These are phyloP conservation scores for Geodia barretti DNA, from an alignment of 37 sponge, comb jelly and placozoan genomes.

Conservation along the genomic window DNA sequence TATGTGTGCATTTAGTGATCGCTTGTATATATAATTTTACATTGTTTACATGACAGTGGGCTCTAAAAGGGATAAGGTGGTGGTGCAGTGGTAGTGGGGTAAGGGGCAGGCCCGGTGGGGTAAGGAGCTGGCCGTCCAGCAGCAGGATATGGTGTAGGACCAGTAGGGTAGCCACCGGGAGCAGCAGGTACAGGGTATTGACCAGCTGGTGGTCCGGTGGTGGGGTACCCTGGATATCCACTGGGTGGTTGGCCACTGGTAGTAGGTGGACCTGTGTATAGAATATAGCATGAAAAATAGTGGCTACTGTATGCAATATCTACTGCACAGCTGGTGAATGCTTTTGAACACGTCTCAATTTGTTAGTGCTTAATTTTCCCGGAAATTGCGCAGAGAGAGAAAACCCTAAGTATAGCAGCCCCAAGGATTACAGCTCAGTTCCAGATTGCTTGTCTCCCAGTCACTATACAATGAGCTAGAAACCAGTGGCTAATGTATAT, in stretches of 20 bases:
- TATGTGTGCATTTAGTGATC: neutral
- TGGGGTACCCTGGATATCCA: neutral
- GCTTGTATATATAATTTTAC: too few relatives aligned
- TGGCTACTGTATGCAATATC: too few relatives aligned
- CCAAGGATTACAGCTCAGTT: too few relatives aligned
- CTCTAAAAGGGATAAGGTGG: constrained; percentile 16
- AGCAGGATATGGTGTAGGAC: neutral
- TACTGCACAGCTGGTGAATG: too few relatives aligned
- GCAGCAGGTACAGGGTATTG: too few relatives aligned
- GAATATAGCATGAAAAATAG: too few relatives aligned
- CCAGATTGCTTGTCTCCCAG: too few relatives aligned
- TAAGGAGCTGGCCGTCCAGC: neutral
- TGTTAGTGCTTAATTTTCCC: too few relatives aligned
- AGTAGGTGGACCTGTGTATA: neutral
- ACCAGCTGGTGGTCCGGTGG: neutral
- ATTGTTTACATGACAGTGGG: neutral
- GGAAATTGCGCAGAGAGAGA: too few relatives aligned
- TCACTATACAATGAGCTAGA: neutral
- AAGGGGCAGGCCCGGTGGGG: neutral
- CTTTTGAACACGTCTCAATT: too few relatives aligned
- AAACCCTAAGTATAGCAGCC: too few relatives aligned
- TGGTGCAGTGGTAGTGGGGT: neutral
- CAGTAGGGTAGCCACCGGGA: neutral
- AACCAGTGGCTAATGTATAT: neutral
- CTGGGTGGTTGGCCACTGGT: neutral